Evolutionary conservation across 2,797 vertebrate genomes (phyloP), one percentile per base, ranked within the genome.

Genomic region (Anguilla pacifica): DNA sequence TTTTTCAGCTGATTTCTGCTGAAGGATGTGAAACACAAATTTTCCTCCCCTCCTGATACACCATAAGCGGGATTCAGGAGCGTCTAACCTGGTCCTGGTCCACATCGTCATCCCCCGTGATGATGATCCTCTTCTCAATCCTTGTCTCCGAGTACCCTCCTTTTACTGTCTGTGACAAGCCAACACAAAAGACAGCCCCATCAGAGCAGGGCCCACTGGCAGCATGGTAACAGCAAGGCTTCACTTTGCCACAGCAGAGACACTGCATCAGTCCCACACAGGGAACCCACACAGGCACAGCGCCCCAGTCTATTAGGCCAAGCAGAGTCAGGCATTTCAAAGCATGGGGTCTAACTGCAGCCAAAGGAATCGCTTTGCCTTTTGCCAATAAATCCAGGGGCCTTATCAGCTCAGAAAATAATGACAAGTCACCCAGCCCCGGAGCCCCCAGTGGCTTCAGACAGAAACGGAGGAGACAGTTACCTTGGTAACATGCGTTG

Each of bases 41-140:
- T 61, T 61, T 4, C 10, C 31, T 11, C 72, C 72, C 31, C 22
- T 17, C 35, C 35, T 39, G 6, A 77, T 77, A 17, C 72, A 77
- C 0, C 31, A 5, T 1, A 15, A 15, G 72, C 13, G 35, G 72
- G 35, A 77, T 39, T 6, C 43, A 22, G 35, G 35, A 1, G 72
- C 5, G 31, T 46, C 91, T 87, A 94, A 99, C 98, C 97, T 99
- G 98, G 94, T 99, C 97, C 94, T 99, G 98, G 93, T 99, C 98
- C 89, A 99, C 98, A 25, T 99, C 98, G 89, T 99, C 98, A 15
- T 99, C 98, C 90, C 98, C 98, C 0, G 98, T 99, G 92, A 99
- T 99, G 87, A 99, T 99, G 92, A 99, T 99, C 93, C 98, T 96
- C 90, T 99, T 99, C 95, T 99, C 98, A n/a, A 99, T 99, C 90